Percentiles rank a stretch among this genome's conserved stretches.
Conservation (phyloP, 2,888 invertebrate genomes). For the Spisula subtruncata region DNA sequence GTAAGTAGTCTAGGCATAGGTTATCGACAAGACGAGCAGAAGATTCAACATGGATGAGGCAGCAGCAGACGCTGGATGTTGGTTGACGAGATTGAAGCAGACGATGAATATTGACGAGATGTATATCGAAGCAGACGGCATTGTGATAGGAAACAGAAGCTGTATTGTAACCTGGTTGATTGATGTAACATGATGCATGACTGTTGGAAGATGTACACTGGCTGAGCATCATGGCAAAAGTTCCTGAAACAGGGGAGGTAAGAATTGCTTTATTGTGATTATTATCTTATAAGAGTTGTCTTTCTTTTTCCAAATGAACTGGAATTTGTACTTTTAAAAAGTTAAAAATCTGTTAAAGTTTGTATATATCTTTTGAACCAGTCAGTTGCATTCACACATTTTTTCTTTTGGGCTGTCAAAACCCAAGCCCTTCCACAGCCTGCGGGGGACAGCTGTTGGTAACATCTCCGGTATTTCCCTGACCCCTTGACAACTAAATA, state of each 20-base stretch:
- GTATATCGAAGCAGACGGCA: no score
- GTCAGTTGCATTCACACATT: no score
- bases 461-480: no score
- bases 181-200: neutral
- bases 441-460: no score
- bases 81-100: neutral
- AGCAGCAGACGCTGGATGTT: neutral
- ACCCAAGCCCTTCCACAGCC: no score
- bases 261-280: neutral
- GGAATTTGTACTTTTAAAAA: no score
- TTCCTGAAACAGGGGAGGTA: slow-evolving; percentile 6
- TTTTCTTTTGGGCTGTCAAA: no score
- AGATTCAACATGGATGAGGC: neutral
- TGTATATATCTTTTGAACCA: no score
- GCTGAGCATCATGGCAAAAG: neutral
- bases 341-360: no score
- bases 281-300: neutral
- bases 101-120: neutral
- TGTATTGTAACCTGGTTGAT: neutral
- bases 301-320: neutral
- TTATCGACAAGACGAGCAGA: neutral
- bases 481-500: no score
- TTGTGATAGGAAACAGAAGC: neutral
- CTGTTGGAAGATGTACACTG: no score
- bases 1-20: neutral